Evolutionary conservation across 2,113 vertebrate genomes (phyloP).

Genomic region (Protomyctophum bolini): DNA sequence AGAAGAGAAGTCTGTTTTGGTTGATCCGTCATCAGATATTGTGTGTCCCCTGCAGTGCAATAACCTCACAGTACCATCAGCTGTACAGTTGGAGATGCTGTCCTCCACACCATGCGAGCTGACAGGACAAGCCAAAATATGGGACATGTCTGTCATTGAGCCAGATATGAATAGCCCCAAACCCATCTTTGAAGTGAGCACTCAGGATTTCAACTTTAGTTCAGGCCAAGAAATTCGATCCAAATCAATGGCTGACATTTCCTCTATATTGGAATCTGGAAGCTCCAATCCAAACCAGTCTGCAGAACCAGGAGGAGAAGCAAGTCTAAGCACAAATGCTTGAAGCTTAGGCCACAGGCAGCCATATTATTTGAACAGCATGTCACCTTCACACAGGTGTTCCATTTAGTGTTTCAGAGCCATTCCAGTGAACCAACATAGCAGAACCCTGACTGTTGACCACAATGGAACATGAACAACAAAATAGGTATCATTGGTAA

Average conservation of each 20-base stretch:
- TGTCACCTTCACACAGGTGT: too few species aligned
- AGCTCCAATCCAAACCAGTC: not conserved
- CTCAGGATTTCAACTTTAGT: constrained; percentile 62
- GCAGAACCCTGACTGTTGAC: too few species aligned
- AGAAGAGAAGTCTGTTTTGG: constrained; percentile 26
- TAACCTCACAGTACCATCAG: not conserved
- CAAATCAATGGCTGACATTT: constrained; percentile 38
- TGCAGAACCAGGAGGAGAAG: constrained; percentile 9
- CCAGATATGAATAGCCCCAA: constrained; percentile 58
- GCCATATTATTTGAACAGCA: too few species aligned
- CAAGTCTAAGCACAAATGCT: constrained; percentile 2
- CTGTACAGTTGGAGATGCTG: constrained; percentile 49
- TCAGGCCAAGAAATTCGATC: constrained; percentile 50
- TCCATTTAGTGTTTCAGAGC: too few species aligned
- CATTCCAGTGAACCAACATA: too few species aligned
- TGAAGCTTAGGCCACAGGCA: too few species aligned
- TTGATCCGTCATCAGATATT: constrained; percentile 26
- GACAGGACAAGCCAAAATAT: constrained; percentile 48
- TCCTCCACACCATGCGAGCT: constrained; percentile 72
- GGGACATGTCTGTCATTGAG: constrained; percentile 76
- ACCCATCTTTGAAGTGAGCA: constrained; percentile 43
- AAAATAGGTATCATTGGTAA: too few species aligned
- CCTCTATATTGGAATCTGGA: constrained; percentile 41
- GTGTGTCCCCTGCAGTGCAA: constrained; percentile 46
- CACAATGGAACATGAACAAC: too few species aligned